phyloP scores from a whole-genome alignment of 2,797 vertebrate species.

The Leptatherina wallacei region DNA sequence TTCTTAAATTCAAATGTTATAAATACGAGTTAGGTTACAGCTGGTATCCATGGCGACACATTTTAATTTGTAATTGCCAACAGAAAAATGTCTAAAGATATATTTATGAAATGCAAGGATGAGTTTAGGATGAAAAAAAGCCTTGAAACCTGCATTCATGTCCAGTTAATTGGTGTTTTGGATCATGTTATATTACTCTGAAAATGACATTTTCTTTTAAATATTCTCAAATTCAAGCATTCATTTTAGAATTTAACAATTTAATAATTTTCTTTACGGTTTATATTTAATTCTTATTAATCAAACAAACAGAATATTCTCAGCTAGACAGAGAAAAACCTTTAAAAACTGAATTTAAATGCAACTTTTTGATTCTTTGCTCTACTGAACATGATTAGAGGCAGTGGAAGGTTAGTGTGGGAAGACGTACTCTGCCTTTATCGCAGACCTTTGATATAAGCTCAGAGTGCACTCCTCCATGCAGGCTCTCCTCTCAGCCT shows the following conservation, averaged over 20 bases:
- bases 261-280: no score
- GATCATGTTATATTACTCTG: no score
- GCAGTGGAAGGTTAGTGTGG: constrained; percentile 13
- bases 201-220: no score
- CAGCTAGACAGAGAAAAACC: neutral
- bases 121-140: neutral
- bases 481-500: constrained; percentile 21
- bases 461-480: constrained; percentile 15
- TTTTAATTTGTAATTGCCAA: neutral
- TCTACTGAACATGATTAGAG: constrained; percentile 33
- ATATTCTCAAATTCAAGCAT: neutral
- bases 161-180: no score
- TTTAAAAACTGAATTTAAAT: neutral
- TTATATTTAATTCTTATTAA: no score
- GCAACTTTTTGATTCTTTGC: constrained; percentile 5
- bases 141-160: neutral
- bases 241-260: no score
- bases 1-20: no score
- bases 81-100: neutral
- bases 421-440: constrained; percentile 23
- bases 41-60: neutral
- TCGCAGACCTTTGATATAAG: constrained; percentile 24
- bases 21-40: neutral
- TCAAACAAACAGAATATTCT: neutral
- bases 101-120: neutral